Percentiles rank a stretch among this genome's conserved stretches.
Conservation (phyloP, 2,113 vertebrate genomes). For the Coreoperca whiteheadi region DNA sequence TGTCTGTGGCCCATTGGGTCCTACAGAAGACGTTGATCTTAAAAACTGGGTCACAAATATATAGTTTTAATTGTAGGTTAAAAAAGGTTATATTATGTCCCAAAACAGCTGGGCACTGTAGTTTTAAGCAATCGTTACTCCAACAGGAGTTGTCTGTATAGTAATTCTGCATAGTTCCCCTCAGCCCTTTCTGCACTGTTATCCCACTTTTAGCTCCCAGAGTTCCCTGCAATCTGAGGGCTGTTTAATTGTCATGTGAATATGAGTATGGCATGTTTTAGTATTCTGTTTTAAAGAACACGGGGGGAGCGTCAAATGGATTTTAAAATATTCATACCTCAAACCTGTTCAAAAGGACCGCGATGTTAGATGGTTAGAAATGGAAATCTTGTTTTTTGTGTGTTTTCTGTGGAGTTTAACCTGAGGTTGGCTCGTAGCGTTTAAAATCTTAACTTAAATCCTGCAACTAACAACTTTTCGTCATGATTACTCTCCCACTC, state of each 20-base stretch:
- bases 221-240: neutral
- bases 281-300: slow-evolving; percentile 4
- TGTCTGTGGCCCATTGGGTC: too few relatives aligned
- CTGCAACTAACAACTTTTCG: too few relatives aligned
- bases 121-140: neutral
- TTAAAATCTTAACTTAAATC: neutral
- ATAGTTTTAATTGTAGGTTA: too few relatives aligned
- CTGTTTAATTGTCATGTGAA: neutral
- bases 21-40: too few relatives aligned
- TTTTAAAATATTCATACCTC: neutral
- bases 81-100: too few relatives aligned
- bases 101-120: neutral
- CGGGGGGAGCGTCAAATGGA: neutral
- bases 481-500: neutral
- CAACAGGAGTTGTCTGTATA: too few relatives aligned
- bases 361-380: neutral
- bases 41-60: too few relatives aligned
- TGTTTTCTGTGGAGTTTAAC: neutral
- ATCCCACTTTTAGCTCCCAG: neutral
- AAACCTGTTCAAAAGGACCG: neutral
- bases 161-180: neutral
- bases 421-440: neutral
- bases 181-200: neutral
- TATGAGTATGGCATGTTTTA: neutral
- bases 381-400: neutral